Evolutionary conservation across 2,888 invertebrate species (phyloP).

Genomic region (Oligia strigilis): DNA sequence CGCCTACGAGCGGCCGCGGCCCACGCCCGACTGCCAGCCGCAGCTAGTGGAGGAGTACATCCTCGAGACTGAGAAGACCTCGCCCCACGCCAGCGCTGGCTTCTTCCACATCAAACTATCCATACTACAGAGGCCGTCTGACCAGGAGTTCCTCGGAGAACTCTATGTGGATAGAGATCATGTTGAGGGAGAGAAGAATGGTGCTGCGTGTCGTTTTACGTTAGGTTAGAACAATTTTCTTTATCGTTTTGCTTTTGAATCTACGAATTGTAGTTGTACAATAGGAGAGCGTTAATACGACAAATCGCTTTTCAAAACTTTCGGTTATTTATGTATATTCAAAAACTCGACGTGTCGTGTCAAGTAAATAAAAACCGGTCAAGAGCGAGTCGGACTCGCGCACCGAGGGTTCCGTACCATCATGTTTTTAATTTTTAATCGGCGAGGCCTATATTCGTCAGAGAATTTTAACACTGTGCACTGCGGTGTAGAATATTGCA

Average conservation of each 20-base stretch:
- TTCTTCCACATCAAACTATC: slow-evolving; percentile 96
- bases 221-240: slow-evolving; percentile 82
- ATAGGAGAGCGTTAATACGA: background rate
- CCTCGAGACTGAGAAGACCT: slow-evolving; percentile 94
- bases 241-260: background rate
- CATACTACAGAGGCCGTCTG: slow-evolving; percentile 96
- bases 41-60: slow-evolving; percentile 96
- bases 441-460: too few relatives aligned
- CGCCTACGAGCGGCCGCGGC: slow-evolving; percentile 91
- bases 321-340: background rate
- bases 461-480: too few relatives aligned
- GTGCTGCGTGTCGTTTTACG: slow-evolving; percentile 95
- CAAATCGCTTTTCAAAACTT: background rate
- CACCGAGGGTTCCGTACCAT: too few relatives aligned
- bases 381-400: too few relatives aligned
- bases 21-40: slow-evolving; percentile 93
- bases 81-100: slow-evolving; percentile 91
- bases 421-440: too few relatives aligned
- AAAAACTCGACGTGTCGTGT: too few relatives aligned
- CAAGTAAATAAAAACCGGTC: background rate
- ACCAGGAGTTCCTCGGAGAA: slow-evolving; percentile 97
- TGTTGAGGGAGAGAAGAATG: slow-evolving; percentile 93
- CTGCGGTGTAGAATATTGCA: too few relatives aligned
- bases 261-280: too few relatives aligned
- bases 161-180: slow-evolving; percentile 97